phyloP scores from a whole-genome alignment of 2,113 vertebrate species.

The Pedionomus torquatus region DNA sequence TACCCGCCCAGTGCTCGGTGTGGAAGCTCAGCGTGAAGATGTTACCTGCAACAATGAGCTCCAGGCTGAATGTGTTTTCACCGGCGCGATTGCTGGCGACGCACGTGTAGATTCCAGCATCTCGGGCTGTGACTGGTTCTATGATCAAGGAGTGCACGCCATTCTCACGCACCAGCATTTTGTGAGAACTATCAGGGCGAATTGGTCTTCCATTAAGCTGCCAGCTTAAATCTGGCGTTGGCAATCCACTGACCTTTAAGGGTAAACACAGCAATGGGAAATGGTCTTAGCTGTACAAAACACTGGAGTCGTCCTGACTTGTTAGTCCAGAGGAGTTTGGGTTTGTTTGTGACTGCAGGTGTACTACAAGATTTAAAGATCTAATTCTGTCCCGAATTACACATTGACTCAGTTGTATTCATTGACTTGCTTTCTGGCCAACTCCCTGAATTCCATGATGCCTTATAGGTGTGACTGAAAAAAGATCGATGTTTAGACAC shows the following conservation, averaged over 20 bases:
- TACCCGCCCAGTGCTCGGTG: neutral
- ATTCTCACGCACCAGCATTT: constrained; percentile 96
- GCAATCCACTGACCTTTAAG: constrained; percentile 95
- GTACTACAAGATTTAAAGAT: neutral
- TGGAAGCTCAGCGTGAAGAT: neutral
- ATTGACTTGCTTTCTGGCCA: constrained; percentile 9
- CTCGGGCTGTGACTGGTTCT: constrained; percentile 89
- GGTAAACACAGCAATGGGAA: neutral
- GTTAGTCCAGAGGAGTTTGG: neutral
- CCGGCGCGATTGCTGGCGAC: constrained; percentile 94
- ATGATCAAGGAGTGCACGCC: constrained; percentile 96
- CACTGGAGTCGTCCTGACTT: neutral
- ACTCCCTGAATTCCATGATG: constrained; percentile 28
- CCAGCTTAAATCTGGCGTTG: constrained; percentile 95
- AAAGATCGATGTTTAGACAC: neutral
- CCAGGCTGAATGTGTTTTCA: constrained; percentile 95
- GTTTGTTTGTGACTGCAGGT: neutral
- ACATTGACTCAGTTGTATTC: neutral
- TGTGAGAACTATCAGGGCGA: constrained; percentile 90
- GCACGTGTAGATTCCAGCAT: constrained; percentile 95
- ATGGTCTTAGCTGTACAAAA: neutral
- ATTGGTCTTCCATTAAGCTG: constrained; percentile 91
- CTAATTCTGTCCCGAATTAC: neutral
- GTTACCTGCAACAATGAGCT: constrained; percentile 94
- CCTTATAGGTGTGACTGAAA: neutral